Evolutionary conservation across 1,140 invertebrate species (phyloP).

Genomic region (Megalonaias nervosa): DNA sequence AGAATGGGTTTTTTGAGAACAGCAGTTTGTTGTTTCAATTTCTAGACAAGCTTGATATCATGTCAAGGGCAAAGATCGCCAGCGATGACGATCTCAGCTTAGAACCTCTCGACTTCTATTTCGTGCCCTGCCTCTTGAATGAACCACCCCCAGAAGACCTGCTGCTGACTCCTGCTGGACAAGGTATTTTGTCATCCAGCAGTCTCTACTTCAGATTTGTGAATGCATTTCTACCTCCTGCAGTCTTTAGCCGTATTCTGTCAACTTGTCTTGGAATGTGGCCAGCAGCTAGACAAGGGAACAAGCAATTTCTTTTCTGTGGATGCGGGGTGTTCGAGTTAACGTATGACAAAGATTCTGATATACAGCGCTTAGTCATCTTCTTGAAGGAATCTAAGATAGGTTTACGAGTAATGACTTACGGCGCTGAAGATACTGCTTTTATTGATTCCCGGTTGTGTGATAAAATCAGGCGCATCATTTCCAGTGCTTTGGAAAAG

Average conservation of each 20-base stretch:
- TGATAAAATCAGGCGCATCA: slow-evolving; percentile 12
- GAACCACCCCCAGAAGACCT: slow-evolving; percentile 1
- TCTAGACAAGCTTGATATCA: slow-evolving; percentile 26
- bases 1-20: slow-evolving; percentile 21
- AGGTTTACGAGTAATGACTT: slow-evolving; percentile 5
- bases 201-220: slow-evolving; percentile 21
- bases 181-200: no score
- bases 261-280: slow-evolving; percentile 15
- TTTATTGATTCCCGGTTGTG: slow-evolving; percentile 6
- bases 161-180: slow-evolving; percentile 8
- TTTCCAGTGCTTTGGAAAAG: slow-evolving; percentile 6
- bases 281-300: slow-evolving; percentile 29
- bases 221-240: slow-evolving; percentile 21
- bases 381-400: slow-evolving; percentile 20
- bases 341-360: slow-evolving; percentile 2
- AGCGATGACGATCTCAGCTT: slow-evolving; percentile 2
- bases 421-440: slow-evolving; percentile 2
- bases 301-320: slow-evolving; percentile 17
- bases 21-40: slow-evolving; percentile 9
- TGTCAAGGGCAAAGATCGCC: slow-evolving; percentile 9
- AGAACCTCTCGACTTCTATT: slow-evolving; percentile 4
- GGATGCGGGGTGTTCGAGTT: slow-evolving; percentile 25
- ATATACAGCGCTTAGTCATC: slow-evolving; percentile 16
- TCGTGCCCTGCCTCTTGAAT: slow-evolving; percentile 21
- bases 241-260: slow-evolving; percentile 16